Conservation (phyloP, 30 jellyfish, hydroid and myxozoan species). For the Sanderia malayensis region DNA sequence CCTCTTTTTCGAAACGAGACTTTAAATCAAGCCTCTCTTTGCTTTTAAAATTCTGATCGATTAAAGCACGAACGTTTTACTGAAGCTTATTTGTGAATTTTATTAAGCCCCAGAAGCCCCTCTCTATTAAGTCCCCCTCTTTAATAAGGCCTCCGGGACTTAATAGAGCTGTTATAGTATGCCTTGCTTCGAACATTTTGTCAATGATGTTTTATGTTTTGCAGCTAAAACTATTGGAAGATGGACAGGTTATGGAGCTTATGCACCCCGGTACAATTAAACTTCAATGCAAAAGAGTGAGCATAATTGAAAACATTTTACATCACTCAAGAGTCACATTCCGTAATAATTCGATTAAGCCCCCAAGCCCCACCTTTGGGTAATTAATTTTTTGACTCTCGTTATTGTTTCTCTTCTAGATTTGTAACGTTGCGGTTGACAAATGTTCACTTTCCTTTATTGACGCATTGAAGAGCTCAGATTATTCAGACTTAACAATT, state of each 20-base stretch:
- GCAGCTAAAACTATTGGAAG: not conserved
- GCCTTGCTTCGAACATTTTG: not conserved
- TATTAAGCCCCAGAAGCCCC: not conserved
- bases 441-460: not conserved
- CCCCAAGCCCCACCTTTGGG: not conserved
- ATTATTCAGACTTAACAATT: not conserved
- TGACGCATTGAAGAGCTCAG: conserved; percentile 1
- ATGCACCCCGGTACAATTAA: not conserved
- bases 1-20: too few relatives aligned
- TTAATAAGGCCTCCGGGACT: not conserved
- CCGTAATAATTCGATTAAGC: not conserved
- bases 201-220: not conserved
- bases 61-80: not conserved
- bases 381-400: not conserved
- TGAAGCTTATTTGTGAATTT: not conserved
- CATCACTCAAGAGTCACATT: not conserved
- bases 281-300: not conserved
- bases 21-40: not conserved
- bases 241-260: not conserved
- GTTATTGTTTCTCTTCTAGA: not conserved
- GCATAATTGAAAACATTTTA: not conserved
- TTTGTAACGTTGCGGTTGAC: not conserved
- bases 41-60: not conserved
- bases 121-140: too few relatives aligned
- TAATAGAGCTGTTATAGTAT: not conserved